Percentiles rank a stretch among this genome's conserved stretches.
phyloP scores from a whole-genome alignment of 2,888 invertebrate genomes.

The Phortica magna region DNA sequence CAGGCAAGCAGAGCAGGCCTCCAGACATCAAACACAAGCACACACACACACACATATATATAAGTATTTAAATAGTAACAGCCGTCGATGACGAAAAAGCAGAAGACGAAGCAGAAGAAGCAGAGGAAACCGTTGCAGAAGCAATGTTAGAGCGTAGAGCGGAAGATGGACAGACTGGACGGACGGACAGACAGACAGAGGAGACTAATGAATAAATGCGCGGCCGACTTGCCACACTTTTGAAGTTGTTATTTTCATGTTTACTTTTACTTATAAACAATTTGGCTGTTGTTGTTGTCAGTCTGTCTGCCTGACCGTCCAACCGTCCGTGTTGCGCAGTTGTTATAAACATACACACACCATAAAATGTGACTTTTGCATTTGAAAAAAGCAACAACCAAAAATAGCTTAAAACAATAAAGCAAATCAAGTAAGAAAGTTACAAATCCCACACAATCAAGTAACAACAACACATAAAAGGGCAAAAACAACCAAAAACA shows the following conservation, averaged over 20 bases:
- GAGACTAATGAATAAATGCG: slow-evolving; percentile 46
- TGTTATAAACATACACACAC: background rate
- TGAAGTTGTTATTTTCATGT: slow-evolving; percentile 55
- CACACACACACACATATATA: background rate
- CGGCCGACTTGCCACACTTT: slow-evolving; percentile 66
- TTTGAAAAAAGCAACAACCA: slow-evolving; percentile 10
- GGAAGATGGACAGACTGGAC: background rate
- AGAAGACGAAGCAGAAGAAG: background rate
- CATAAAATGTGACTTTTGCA: slow-evolving; percentile 14
- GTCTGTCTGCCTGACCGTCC: background rate
- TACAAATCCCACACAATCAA: background rate
- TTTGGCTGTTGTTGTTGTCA: slow-evolving; percentile 55
- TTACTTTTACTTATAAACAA: slow-evolving; percentile 62
- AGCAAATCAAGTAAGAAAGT: slow-evolving; percentile 30
- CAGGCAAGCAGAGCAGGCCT: background rate
- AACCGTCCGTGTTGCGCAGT: background rate
- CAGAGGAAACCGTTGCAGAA: background rate
- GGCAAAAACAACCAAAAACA: background rate
- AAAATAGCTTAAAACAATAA: slow-evolving; percentile 32
- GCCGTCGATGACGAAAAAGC: background rate
- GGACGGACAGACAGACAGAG: background rate
- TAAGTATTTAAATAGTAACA: background rate
- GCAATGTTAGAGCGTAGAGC: background rate
- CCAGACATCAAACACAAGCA: background rate
- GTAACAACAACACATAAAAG: background rate